Evolutionary conservation across 2,797 vertebrate species (phyloP).

Genomic region (Siniperca obscura): DNA sequence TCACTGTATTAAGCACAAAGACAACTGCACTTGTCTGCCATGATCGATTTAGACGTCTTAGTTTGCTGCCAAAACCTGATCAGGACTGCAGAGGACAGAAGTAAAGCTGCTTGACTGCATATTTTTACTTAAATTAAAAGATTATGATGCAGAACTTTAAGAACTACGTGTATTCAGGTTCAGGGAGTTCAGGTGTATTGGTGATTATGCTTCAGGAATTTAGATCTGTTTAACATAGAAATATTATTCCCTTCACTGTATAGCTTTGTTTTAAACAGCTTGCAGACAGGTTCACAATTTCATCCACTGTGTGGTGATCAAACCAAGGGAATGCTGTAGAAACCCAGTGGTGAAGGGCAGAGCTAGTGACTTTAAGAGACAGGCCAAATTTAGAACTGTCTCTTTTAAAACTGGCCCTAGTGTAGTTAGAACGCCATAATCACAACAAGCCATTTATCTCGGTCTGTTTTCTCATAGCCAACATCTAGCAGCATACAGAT

Average conservation of each 20-base stretch:
- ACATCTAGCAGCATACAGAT: neutral
- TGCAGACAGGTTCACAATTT: too few species aligned
- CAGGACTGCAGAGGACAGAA: neutral
- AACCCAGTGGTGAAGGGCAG: neutral
- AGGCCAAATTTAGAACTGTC: neutral
- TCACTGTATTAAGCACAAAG: slow-evolving; percentile 35
- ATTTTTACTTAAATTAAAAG: neutral
- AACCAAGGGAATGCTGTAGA: neutral
- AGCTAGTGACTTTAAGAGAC: neutral
- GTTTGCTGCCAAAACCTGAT: slow-evolving; percentile 36
- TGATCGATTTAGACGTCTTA: slow-evolving; percentile 35
- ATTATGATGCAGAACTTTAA: neutral
- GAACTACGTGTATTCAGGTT: neutral
- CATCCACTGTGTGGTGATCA: neutral
- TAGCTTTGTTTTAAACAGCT: neutral
- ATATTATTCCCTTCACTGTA: neutral
- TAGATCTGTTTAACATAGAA: neutral
- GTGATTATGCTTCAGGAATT: neutral
- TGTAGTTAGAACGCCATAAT: neutral
- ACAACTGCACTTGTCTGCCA: slow-evolving; percentile 27
- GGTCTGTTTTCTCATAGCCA: neutral
- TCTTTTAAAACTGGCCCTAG: neutral
- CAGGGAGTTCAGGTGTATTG: neutral
- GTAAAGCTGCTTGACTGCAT: neutral
- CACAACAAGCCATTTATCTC: neutral